phyloP scores from a whole-genome alignment of 92 coral and sea anemone genomes.

The Zoanthus sansibaricus region DNA sequence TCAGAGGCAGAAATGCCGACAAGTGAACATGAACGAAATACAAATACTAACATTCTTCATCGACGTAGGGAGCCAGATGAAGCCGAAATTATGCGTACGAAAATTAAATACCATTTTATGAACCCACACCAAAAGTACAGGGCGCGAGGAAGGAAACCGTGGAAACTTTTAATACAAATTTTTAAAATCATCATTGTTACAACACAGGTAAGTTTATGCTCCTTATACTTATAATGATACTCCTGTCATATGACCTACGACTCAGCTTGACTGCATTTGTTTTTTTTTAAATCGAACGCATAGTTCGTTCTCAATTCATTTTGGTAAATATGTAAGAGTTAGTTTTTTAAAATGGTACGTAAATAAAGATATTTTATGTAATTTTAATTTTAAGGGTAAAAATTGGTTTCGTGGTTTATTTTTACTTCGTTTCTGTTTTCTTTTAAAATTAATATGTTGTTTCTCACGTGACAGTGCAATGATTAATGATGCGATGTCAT shows the following conservation, averaged over 20 bases:
- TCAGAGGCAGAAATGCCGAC: neutral
- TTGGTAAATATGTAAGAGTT: neutral
- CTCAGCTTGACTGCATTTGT: too few relatives aligned
- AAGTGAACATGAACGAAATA: neutral
- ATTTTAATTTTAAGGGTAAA: too few relatives aligned
- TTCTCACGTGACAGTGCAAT: too few relatives aligned
- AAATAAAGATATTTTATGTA: too few relatives aligned
- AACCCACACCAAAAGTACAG: conserved; percentile 90
- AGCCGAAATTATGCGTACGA: conserved; percentile 75
- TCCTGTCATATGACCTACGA: neutral
- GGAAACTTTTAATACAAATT: conserved; percentile 93
- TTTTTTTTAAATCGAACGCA: too few relatives aligned
- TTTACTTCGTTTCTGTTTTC: too few relatives aligned
- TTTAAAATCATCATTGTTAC: conserved; percentile 90
- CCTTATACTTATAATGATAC: neutral
- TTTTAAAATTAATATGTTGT: too few relatives aligned
- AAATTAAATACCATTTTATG: conserved; percentile 89
- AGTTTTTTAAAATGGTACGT: too few relatives aligned
- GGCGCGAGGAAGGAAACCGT: conserved; percentile 93
- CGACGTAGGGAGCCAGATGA: neutral
- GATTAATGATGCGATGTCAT: too few relatives aligned
- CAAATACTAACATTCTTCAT: too few relatives aligned
- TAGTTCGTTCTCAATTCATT: too few relatives aligned
- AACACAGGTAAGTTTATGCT: conserved; percentile 70
- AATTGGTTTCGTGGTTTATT: too few relatives aligned